These are phyloP conservation scores for Ectemnius cavifrons DNA, from an alignment of 2,888 invertebrate genomes.

Conservation along the genomic window DNA sequence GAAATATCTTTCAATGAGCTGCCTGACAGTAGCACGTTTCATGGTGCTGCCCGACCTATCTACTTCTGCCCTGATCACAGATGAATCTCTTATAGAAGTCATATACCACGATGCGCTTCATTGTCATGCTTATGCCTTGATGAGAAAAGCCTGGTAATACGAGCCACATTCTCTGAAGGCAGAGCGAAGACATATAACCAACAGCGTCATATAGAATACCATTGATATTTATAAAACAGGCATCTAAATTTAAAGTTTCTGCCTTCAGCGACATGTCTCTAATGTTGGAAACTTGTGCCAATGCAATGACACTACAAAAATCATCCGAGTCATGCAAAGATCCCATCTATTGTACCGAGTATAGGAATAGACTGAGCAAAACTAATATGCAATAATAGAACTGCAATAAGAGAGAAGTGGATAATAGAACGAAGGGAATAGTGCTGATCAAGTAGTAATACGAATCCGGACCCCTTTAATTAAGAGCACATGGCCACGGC, in stretches of 20 bases:
- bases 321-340: constrained; percentile 3
- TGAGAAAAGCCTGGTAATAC: no score
- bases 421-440: no score
- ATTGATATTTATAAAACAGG: no score
- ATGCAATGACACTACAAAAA: neutral
- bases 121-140: no score
- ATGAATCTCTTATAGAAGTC: constrained; percentile 4
- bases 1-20: constrained; percentile 94
- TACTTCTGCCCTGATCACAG: constrained; percentile 71
- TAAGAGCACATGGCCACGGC: constrained; percentile 44
- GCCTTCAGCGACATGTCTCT: neutral
- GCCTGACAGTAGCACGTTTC: constrained; percentile 84
- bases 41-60: constrained; percentile 78
- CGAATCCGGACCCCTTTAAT: constrained; percentile 23
- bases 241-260: no score
- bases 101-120: no score
- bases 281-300: neutral
- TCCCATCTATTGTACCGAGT: neutral
- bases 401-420: no score
- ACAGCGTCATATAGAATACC: neutral
- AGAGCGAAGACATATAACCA: no score
- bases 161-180: no score
- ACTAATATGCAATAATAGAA: no score
- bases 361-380: no score
- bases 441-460: no score